These are phyloP conservation scores for Limanda limanda DNA, from an alignment of 2,113 vertebrate genomes.

Conservation along the genomic window DNA sequence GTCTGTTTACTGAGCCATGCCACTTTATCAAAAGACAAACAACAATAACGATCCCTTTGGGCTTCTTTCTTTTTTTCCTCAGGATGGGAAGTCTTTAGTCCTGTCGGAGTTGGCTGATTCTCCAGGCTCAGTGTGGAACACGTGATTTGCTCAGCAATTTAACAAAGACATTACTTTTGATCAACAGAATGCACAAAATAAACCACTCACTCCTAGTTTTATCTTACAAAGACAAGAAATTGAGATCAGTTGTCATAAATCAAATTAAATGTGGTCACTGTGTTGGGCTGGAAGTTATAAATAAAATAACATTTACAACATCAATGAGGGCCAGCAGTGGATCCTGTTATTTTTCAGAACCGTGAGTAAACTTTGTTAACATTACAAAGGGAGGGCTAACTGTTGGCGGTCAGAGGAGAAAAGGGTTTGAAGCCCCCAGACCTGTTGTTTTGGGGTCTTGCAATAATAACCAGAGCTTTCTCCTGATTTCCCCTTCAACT, in stretches of 20 bases:
- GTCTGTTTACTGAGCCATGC: conserved; percentile 11
- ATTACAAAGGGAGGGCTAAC: neutral
- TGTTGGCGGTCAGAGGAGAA: conserved; percentile 22
- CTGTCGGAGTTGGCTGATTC: conserved; percentile 45
- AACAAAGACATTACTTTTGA: conserved; percentile 13
- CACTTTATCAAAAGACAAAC: conserved; percentile 56
- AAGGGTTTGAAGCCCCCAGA: conserved; percentile 49
- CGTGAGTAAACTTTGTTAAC: conserved; percentile 10
- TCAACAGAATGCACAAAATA: conserved; percentile 14
- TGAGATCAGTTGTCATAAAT: conserved; percentile 19
- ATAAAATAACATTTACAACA: neutral
- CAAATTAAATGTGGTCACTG: conserved; percentile 20
- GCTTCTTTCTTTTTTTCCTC: conserved; percentile 22
- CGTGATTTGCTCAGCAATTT: conserved; percentile 46
- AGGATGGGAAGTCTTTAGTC: conserved; percentile 37
- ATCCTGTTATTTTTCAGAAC: conserved; percentile 48
- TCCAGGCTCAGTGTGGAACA: conserved; percentile 38
- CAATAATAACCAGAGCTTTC: conserved; percentile 62
- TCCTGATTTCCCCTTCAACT: conserved; percentile 61
- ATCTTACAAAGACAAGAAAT: conserved; percentile 1
- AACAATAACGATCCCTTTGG: conserved; percentile 30
- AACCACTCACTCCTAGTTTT: neutral
- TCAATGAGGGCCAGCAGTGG: conserved; percentile 8
- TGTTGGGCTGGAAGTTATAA: neutral
- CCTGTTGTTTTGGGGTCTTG: conserved; percentile 66